These are phyloP conservation scores for Paracanthobrama guichenoti DNA, from an alignment of 2,113 vertebrate species.

Conservation along the genomic window DNA sequence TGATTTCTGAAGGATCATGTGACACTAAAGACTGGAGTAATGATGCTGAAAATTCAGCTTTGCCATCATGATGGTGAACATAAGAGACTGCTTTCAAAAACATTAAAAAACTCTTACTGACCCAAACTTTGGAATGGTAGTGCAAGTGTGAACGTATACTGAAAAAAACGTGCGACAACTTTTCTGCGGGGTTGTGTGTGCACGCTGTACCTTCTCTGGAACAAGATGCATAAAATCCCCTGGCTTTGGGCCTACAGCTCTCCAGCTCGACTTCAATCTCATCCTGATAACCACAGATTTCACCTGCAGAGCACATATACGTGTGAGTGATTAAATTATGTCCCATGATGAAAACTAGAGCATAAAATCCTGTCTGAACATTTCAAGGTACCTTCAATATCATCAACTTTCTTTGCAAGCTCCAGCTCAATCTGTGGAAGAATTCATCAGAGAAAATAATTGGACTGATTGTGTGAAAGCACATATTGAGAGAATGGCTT, in stretches of 20 bases:
- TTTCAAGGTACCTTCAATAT: slow-evolving; percentile 86
- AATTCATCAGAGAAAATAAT: slow-evolving; percentile 29
- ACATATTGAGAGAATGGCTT: not conserved
- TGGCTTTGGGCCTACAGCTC: slow-evolving; percentile 83
- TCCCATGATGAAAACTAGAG: not conserved
- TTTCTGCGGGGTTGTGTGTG: slow-evolving; percentile 5
- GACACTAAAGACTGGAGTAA: not conserved
- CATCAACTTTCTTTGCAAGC: slow-evolving; percentile 86
- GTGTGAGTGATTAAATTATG: not conserved
- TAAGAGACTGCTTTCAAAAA: not conserved
- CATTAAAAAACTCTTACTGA: not conserved
- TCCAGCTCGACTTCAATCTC: slow-evolving; percentile 93
- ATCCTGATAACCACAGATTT: slow-evolving; percentile 90
- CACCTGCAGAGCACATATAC: slow-evolving; percentile 74
- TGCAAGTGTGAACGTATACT: not conserved
- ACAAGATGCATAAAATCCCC: slow-evolving; percentile 83
- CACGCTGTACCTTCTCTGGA: slow-evolving; percentile 77
- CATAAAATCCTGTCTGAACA: not conserved
- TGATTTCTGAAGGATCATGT: not conserved
- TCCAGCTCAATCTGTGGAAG: slow-evolving; percentile 84
- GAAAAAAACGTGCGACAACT: not conserved
- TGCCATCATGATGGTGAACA: not conserved
- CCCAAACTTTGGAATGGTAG: not conserved
- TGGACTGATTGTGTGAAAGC: not conserved
- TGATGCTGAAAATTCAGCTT: not conserved